Evolutionary conservation across 2,888 invertebrate species (phyloP).

Genomic region (Caenorhabditis japonica): DNA sequence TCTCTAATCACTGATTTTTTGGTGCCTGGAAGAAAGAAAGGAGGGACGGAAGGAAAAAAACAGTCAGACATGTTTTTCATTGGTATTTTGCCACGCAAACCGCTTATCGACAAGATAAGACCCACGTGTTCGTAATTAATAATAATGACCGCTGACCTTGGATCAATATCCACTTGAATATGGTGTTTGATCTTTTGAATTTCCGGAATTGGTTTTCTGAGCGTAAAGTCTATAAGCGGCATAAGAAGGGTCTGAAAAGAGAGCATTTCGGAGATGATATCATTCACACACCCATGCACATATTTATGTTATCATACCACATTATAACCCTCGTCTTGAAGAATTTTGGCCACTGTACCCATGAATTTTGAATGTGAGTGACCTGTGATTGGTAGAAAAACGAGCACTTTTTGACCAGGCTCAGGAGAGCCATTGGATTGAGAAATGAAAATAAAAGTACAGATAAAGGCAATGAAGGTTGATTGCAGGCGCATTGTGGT

Average conservation of each 20-base stretch:
- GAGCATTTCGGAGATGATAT: not conserved
- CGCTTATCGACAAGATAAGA: too few species aligned
- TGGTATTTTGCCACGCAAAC: too few species aligned
- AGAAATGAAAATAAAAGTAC: not conserved
- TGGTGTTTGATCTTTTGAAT: conserved; percentile 23
- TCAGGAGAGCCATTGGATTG: too few species aligned
- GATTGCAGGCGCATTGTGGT: too few species aligned
- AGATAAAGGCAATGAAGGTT: too few species aligned
- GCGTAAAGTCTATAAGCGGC: conserved; percentile 38
- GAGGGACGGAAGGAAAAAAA: too few species aligned
- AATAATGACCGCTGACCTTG: conserved; percentile 6
- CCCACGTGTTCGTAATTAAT: too few species aligned
- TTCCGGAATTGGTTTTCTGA: conserved; percentile 16
- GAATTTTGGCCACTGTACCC: conserved; percentile 37
- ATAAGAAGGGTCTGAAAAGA: conserved; percentile 50
- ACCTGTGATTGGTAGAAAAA: conserved; percentile 39
- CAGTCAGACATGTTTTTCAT: too few species aligned
- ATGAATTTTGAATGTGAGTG: conserved; percentile 51
- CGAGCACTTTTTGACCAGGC: conserved; percentile 30
- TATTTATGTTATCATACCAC: conserved; percentile 35
- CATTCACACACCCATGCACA: too few species aligned
- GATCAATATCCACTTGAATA: conserved; percentile 37
- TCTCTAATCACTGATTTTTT: too few species aligned
- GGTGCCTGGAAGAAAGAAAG: too few species aligned
- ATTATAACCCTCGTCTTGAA: conserved; percentile 55